Evolutionary conservation across 2,888 invertebrate genomes (phyloP).

Genomic region (Drosophila stalkeri): DNA sequence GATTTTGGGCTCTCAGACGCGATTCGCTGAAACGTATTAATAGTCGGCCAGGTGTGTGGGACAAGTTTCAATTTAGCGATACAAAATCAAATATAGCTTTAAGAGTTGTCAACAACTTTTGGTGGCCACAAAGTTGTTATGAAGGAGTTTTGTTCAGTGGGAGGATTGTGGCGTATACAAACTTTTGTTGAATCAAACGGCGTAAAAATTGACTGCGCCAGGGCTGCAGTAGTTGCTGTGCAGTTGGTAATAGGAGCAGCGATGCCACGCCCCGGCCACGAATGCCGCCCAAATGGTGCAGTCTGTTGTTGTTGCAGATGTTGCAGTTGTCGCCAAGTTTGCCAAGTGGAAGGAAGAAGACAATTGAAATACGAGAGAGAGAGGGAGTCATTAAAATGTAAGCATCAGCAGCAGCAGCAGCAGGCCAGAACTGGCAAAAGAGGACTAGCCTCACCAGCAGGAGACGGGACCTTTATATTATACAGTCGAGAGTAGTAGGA

Average conservation of each 20-base stretch:
- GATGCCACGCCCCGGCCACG: constrained; percentile 53
- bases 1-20: background rate
- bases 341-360: constrained; percentile 48
- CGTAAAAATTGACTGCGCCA: constrained; percentile 73
- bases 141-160: background rate
- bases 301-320: constrained; percentile 30
- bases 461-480: constrained; percentile 29
- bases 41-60: constrained; percentile 21
- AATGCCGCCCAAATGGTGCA: constrained; percentile 51
- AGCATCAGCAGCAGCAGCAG: constrained; percentile 31
- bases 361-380: constrained; percentile 73
- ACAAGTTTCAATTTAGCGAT: constrained; percentile 54
- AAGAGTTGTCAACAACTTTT: constrained; percentile 49
- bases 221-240: constrained; percentile 56
- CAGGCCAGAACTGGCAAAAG: constrained; percentile 9
- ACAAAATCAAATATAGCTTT: constrained; percentile 57
- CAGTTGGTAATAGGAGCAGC: constrained; percentile 53
- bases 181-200: constrained; percentile 76
- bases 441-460: background rate
- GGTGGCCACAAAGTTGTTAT: constrained; percentile 6
- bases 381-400: constrained; percentile 75
- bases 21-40: constrained; percentile 46
- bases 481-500: background rate
- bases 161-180: constrained; percentile 52
- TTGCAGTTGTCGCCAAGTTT: constrained; percentile 53